Conservation (phyloP, 1,140 invertebrate species). For the Grapholita molesta region DNA sequence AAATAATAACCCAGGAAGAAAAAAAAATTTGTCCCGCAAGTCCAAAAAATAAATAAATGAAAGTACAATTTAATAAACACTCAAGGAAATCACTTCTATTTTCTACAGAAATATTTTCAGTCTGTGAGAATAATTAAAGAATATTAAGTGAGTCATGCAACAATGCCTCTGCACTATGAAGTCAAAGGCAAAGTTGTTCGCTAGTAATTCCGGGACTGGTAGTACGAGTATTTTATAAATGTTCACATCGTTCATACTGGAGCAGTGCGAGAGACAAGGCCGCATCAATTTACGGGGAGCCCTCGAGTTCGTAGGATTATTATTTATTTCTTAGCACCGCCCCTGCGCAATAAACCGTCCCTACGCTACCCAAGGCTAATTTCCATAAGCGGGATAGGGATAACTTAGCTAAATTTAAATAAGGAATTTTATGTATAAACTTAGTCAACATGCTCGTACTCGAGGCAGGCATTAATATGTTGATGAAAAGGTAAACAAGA, state of each 20-base stretch:
- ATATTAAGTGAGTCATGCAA: too few species aligned
- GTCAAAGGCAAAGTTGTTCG: too few species aligned
- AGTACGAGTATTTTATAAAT: not conserved
- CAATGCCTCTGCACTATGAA: too few species aligned
- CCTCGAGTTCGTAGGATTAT: not conserved
- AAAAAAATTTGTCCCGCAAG: too few species aligned
- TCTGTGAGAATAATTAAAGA: too few species aligned
- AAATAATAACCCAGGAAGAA: too few species aligned
- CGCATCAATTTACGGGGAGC: not conserved
- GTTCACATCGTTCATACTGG: not conserved
- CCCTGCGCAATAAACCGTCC: not conserved
- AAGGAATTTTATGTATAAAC: conserved; percentile 17
- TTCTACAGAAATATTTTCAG: too few species aligned
- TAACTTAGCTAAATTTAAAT: conserved; percentile 15
- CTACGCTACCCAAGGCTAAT: conserved; percentile 8
- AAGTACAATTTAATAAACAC: too few species aligned
- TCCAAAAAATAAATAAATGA: too few species aligned
- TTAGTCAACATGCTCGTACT: not conserved
- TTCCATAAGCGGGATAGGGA: conserved; percentile 2
- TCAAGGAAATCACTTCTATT: too few species aligned
- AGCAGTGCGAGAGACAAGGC: not conserved
- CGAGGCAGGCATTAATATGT: conserved; percentile 2
- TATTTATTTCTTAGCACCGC: conserved; percentile 3
- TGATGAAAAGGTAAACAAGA: conserved; percentile 14
- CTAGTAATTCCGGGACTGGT: not conserved